Percentiles rank a stretch among this genome's conserved stretches.
phyloP scores from a whole-genome alignment of 1,140 invertebrate genomes.

The Drosophila fuyamai region DNA sequence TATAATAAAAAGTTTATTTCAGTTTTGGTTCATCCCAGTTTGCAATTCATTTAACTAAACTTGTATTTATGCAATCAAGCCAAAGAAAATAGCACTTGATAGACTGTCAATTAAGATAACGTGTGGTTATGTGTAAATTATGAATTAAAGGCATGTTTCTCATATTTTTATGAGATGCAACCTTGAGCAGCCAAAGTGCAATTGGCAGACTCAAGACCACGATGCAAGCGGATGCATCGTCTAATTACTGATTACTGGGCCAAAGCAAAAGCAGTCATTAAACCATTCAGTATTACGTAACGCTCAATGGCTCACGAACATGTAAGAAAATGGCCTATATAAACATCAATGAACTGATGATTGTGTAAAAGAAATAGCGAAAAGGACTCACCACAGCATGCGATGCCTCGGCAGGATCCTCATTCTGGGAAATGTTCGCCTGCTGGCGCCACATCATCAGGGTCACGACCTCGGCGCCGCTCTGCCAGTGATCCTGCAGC shows the following conservation, averaged over 20 bases:
- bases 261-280: conserved; percentile 29
- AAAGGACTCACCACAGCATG: conserved; percentile 62
- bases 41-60: not conserved
- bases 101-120: conserved; percentile 17
- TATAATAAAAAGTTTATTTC: too few relatives aligned
- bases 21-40: not conserved
- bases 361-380: not conserved
- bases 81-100: conserved; percentile 29
- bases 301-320: conserved; percentile 35
- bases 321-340: conserved; percentile 52
- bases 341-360: conserved; percentile 7
- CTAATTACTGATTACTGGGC: conserved; percentile 54
- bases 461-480: conserved; percentile 69
- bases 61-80: not conserved
- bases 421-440: conserved; percentile 15
- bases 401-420: conserved; percentile 60
- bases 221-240: conserved; percentile 32
- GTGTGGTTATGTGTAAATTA: conserved; percentile 28
- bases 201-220: conserved; percentile 16
- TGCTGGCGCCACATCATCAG: conserved; percentile 80
- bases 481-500: conserved; percentile 78
- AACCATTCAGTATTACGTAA: conserved; percentile 54
- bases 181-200: conserved; percentile 17
- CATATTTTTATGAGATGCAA: not conserved
- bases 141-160: conserved; percentile 1